These are phyloP conservation scores for Plagiodera versicolora DNA, from an alignment of 2,888 invertebrate genomes.

Conservation along the genomic window DNA sequence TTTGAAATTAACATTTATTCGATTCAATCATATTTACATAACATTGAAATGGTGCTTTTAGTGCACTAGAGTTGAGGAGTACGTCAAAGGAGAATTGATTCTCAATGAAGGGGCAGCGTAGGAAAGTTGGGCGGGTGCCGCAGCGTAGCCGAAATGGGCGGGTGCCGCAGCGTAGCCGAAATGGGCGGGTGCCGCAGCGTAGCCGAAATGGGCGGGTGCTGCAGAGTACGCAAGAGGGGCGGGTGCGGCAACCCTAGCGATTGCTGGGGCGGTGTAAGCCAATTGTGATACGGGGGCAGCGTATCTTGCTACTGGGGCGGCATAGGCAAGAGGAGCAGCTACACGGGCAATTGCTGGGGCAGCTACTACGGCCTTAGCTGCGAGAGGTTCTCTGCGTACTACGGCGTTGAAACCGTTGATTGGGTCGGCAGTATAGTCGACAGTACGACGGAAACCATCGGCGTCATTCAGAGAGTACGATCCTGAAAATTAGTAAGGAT, in stretches of 20 bases:
- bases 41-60: constrained; percentile 11
- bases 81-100: constrained; percentile 29
- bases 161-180: constrained; percentile 32
- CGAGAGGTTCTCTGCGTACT: constrained; percentile 55
- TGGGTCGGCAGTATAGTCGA: constrained; percentile 62
- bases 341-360: constrained; percentile 14
- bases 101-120: constrained; percentile 43
- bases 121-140: constrained; percentile 8
- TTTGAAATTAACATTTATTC: background rate
- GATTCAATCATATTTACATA: background rate
- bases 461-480: constrained; percentile 60
- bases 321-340: constrained; percentile 48
- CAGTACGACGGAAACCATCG: constrained; percentile 66
- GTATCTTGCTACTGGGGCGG: background rate
- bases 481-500: constrained; percentile 27
- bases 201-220: constrained; percentile 10
- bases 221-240: background rate
- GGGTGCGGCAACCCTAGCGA: constrained; percentile 16
- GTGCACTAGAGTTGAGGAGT: constrained; percentile 29
- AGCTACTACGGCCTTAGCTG: constrained; percentile 27
- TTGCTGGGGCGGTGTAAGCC: background rate
- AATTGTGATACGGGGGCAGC: constrained; percentile 23
- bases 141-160: constrained; percentile 33
- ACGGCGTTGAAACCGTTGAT: constrained; percentile 61
- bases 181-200: constrained; percentile 25